A percentile compares a stretch with the other conserved stretches of the same genome.
Evolutionary conservation across 2,888 invertebrate species (phyloP).

Genomic region (Dascillus cervinus): DNA sequence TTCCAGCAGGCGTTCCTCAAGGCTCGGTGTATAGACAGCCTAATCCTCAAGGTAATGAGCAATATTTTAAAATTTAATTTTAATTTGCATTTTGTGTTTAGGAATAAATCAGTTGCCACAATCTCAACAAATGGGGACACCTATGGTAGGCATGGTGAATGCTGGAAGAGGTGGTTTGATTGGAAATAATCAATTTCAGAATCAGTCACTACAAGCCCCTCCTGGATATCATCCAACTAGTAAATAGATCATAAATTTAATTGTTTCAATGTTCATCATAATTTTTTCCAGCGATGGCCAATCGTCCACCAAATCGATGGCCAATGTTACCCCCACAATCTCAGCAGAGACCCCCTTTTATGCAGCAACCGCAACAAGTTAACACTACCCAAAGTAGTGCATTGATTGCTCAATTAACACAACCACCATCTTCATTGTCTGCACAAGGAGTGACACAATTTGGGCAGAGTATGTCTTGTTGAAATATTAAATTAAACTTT

Average conservation of each 20-base stretch:
- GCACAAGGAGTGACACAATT: slow-evolving; percentile 42
- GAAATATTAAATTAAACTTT: slow-evolving; percentile 6
- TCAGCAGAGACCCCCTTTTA: slow-evolving; percentile 37
- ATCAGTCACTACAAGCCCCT: slow-evolving; percentile 40
- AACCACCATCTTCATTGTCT: slow-evolving; percentile 48
- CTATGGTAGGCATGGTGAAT: slow-evolving; percentile 32
- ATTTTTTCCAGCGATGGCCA: slow-evolving; percentile 16
- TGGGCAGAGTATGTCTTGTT: slow-evolving; percentile 34
- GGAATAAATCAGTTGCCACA: slow-evolving; percentile 23
- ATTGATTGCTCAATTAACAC: slow-evolving; percentile 51
- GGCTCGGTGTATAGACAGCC: slow-evolving; percentile 41
- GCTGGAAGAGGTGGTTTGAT: slow-evolving; percentile 25
- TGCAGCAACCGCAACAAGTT: slow-evolving; percentile 29
- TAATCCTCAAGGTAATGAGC: slow-evolving; percentile 27
- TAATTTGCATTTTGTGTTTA: slow-evolving; percentile 9
- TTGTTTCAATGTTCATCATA: too few species aligned
- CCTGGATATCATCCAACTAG: slow-evolving; percentile 43
- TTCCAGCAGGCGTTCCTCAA: slow-evolving; percentile 33
- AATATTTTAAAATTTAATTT: slow-evolving; percentile 2
- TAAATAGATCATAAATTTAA: slow-evolving; percentile 2
- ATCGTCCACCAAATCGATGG: slow-evolving; percentile 54
- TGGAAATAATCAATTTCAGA: slow-evolving; percentile 24
- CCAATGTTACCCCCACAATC: slow-evolving; percentile 55
- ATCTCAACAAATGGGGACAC: slow-evolving; percentile 25
- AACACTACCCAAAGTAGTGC: slow-evolving; percentile 46